Conservation (phyloP, 2,797 vertebrate species). For the Molossus alvarezi region DNA sequence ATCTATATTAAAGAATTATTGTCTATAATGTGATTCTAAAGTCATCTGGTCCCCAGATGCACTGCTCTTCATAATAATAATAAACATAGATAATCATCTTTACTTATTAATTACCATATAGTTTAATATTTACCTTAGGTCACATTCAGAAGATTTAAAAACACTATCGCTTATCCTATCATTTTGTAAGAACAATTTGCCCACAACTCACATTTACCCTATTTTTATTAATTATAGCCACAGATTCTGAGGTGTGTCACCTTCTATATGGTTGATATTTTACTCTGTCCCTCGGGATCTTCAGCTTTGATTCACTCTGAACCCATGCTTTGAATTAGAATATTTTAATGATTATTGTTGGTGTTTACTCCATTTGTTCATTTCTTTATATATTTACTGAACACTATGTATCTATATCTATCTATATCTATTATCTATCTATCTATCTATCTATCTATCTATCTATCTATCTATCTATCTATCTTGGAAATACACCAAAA, state of each 20-base stretch:
- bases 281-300: not conserved
- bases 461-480: not conserved
- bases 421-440: not conserved
- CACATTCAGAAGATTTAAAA: slow-evolving; percentile 50
- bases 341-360: not conserved
- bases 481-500: not conserved
- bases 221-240: slow-evolving; percentile 33
- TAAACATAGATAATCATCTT: slow-evolving; percentile 84
- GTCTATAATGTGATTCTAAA: slow-evolving; percentile 52
- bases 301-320: not conserved
- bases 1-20: slow-evolving; percentile 28
- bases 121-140: slow-evolving; percentile 72
- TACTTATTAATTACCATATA: slow-evolving; percentile 82
- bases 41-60: slow-evolving; percentile 85
- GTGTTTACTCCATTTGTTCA: not conserved
- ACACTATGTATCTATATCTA: not conserved
- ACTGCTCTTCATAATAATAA: slow-evolving; percentile 82
- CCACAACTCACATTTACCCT: not conserved
- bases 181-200: slow-evolving; percentile 53
- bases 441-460: not conserved
- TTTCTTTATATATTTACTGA: not conserved
- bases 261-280: not conserved
- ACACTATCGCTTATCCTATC: not conserved
- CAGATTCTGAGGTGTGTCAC: not conserved
- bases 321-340: not conserved